A percentile compares a stretch with the other conserved stretches of the same genome.
phyloP scores from a whole-genome alignment of 2,113 vertebrate genomes.

The Anarrhichthys ocellatus region DNA sequence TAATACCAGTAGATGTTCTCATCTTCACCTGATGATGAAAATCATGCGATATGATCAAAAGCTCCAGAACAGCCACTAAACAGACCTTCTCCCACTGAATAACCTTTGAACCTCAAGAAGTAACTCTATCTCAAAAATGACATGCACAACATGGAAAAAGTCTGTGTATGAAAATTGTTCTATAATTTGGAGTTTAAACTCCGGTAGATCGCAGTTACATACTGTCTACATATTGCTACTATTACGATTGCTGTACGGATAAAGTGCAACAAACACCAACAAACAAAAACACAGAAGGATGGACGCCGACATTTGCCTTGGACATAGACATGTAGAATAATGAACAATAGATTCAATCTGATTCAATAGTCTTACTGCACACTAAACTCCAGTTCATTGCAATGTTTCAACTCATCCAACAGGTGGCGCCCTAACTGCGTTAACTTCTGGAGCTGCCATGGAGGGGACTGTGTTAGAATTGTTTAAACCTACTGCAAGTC shows the following conservation, averaged over 20 bases:
- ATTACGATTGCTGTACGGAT: too few relatives aligned
- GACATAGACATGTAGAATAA: background rate
- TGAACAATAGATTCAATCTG: background rate
- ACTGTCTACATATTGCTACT: too few relatives aligned
- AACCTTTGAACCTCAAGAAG: background rate
- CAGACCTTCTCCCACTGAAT: background rate
- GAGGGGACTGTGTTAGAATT: background rate
- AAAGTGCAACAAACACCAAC: background rate
- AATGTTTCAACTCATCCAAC: constrained; percentile 34
- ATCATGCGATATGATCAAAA: background rate
- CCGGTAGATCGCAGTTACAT: too few relatives aligned
- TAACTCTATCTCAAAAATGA: background rate
- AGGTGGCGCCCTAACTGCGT: constrained; percentile 45
- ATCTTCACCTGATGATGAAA: background rate
- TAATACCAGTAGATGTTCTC: background rate
- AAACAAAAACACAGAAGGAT: background rate
- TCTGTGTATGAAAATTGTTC: background rate
- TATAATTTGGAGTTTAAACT: background rate
- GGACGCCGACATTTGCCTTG: background rate
- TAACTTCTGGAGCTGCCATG: background rate
- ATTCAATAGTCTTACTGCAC: background rate
- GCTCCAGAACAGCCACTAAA: background rate
- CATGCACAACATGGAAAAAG: background rate
- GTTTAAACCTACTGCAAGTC: background rate
- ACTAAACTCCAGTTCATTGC: constrained; percentile 1